Percentiles rank a stretch among this genome's conserved stretches.
phyloP scores from a whole-genome alignment of 2,888 invertebrate species.

The Odiellus spinosus region DNA sequence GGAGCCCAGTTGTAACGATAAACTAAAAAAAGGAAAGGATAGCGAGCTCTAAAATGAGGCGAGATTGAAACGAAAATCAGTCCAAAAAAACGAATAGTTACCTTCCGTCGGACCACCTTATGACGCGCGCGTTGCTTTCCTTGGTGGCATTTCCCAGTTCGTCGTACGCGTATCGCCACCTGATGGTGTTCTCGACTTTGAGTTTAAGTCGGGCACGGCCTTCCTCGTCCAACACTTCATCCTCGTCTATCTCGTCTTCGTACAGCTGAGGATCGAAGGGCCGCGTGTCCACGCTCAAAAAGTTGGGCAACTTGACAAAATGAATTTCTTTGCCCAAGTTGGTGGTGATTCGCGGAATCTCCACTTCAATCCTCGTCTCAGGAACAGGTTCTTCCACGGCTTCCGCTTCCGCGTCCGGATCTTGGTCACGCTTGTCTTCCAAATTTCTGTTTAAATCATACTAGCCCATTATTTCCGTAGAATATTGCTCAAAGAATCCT shows the following conservation, averaged over 20 bases:
- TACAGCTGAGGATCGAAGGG: constrained; percentile 89
- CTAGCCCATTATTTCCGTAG: too few relatives aligned
- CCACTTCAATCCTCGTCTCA: constrained; percentile 88
- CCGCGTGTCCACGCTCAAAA: constrained; percentile 89
- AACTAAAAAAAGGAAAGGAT: constrained; percentile 37
- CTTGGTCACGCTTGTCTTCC: constrained; percentile 23
- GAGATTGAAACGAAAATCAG: too few relatives aligned
- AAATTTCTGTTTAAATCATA: too few relatives aligned
- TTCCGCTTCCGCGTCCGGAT: constrained; percentile 35
- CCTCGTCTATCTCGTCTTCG: constrained; percentile 97
- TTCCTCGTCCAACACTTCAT: constrained; percentile 93
- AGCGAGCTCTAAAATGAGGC: constrained; percentile 6
- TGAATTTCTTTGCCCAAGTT: constrained; percentile 82
- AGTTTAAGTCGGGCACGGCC: constrained; percentile 59
- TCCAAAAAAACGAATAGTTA: too few relatives aligned
- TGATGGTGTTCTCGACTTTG: constrained; percentile 74
- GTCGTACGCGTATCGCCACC: constrained; percentile 76
- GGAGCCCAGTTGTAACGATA: constrained; percentile 87
- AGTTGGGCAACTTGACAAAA: constrained; percentile 94
- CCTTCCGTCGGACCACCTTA: constrained; percentile 89
- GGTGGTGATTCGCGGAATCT: constrained; percentile 86
- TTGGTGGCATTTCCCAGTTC: constrained; percentile 61
- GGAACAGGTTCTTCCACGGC: constrained; percentile 39
- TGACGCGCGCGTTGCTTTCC: constrained; percentile 87
- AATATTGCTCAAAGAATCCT: too few relatives aligned